Percentiles rank a stretch among this genome's conserved stretches.
Evolutionary conservation across 2,797 vertebrate species (phyloP).

Genomic region (Clarias fuscus): DNA sequence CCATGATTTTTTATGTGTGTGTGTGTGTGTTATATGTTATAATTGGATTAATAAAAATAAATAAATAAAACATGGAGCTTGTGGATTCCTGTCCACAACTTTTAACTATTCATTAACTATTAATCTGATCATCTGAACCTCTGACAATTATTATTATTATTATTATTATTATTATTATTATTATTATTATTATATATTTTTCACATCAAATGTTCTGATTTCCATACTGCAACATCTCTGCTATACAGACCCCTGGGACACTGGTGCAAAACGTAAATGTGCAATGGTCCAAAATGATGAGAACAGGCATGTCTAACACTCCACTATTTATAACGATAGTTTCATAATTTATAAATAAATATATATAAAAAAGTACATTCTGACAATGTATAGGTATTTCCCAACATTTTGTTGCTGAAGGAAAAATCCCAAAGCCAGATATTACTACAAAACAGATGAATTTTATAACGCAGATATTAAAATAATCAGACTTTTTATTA

Average conservation of each 20-base stretch:
- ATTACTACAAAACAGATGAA: background rate
- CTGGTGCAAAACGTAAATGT: background rate
- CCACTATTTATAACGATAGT: background rate
- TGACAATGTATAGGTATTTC: background rate
- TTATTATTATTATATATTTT: too few relatives aligned
- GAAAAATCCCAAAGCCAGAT: background rate
- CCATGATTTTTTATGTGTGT: too few relatives aligned
- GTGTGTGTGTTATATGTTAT: too few relatives aligned
- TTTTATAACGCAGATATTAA: background rate
- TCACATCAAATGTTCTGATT: background rate
- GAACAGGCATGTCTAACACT: background rate
- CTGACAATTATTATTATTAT: too few relatives aligned
- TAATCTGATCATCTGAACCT: background rate
- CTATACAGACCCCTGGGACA: background rate
- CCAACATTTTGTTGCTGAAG: background rate
- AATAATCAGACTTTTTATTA: background rate
- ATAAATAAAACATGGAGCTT: background rate
- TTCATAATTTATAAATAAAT: background rate
- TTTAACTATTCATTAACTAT: background rate
- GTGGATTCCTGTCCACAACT: background rate
- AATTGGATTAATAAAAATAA: too few relatives aligned
- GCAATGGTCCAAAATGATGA: background rate
- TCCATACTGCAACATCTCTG: background rate
- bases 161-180: too few relatives aligned
- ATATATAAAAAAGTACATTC: background rate